Conservation (phyloP, 2,888 invertebrate genomes). For the Dynastes hyllus region DNA sequence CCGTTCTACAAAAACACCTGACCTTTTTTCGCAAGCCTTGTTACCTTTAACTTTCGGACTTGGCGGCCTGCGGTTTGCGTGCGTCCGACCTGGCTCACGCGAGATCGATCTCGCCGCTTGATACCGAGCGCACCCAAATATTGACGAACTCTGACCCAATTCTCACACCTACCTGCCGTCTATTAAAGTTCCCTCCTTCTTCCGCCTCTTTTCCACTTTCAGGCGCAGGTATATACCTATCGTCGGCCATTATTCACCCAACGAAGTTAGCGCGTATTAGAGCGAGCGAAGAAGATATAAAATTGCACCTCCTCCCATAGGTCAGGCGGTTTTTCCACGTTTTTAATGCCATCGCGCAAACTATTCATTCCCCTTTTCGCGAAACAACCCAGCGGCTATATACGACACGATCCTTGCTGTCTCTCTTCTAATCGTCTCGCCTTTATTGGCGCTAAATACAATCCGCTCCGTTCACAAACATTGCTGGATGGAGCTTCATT, state of each 20-base stretch:
- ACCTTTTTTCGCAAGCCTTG: slow-evolving; percentile 21
- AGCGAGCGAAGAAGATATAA: slow-evolving; percentile 18
- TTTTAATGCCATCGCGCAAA: slow-evolving; percentile 4
- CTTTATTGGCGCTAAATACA: slow-evolving; percentile 9
- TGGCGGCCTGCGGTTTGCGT: slow-evolving; percentile 38
- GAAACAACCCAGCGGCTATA: not conserved
- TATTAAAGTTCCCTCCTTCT: slow-evolving; percentile 1
- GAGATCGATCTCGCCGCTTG: slow-evolving; percentile 36
- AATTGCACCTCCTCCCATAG: slow-evolving; percentile 19
- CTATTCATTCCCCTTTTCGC: slow-evolving; percentile 3
- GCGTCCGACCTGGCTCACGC: slow-evolving; percentile 40
- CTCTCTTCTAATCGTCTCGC: not conserved
- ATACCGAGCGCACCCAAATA: slow-evolving; percentile 57
- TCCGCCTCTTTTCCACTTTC: not conserved
- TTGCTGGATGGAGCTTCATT: slow-evolving; percentile 9
- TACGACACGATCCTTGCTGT: not conserved
- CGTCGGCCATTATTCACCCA: not conserved
- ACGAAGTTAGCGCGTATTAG: slow-evolving; percentile 5
- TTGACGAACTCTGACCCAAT: slow-evolving; percentile 59
- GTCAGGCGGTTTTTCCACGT: slow-evolving; percentile 10
- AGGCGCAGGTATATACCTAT: too few relatives aligned
- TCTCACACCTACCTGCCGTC: slow-evolving; percentile 47
- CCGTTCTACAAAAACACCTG: not conserved
- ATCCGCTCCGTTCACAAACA: not conserved
- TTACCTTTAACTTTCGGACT: slow-evolving; percentile 49